Base-by-base conservation (phyloP, 2,113 vertebrate genomes). In the Pseudopodoces humilis region DNA sequence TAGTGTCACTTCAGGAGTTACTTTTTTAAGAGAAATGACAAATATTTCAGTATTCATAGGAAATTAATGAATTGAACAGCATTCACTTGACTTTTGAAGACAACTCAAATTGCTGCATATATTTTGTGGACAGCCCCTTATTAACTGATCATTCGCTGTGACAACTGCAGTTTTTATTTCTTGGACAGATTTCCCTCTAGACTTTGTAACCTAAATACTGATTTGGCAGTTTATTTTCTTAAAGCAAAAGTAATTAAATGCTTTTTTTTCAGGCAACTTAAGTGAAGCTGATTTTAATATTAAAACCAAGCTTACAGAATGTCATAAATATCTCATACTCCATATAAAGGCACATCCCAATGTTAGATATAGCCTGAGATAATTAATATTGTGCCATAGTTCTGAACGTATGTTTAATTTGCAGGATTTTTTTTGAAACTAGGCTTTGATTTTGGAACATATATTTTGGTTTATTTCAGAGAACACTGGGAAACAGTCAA, bases 91-190 rank as follows among this genome's bases (percentile, higher is more conserved):
- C 47, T 95, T 94, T 33, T 0, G 1, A 94, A 93, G 56, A 56
- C 41, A 67, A 63, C 50, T 77, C 19, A 83, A 86, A 86, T 93
- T 78, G 27, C 52, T 74, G 60, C 35, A 43, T 27, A 19, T 0
- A 1, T 83, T 86, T 93, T 71, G 60, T 88, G 92, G 84, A 86
- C 60, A 92, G 65, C 44, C 68, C 7, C 28, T 88, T 86, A 90
- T 89, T 92, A 94, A 75, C 65, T 8, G 20, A 84, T 89, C 56
- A 79, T 91, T 78, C 30, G 7, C n/a, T 60, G 37, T 92, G 89
- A 94, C 69, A 95, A 88, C 35, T 72, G n/a, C 25, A 80, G 20
- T 6, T 77, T 91, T 93, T 87, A 59, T 75, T 88, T 88, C 65
- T 90, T 88, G 64, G 64, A 49, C 33, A 92, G n/a, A 50, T 56